Percentiles rank a stretch among this genome's conserved stretches.
Evolutionary conservation across 2,113 vertebrate genomes (phyloP).

Genomic region (Arizona elegans): DNA sequence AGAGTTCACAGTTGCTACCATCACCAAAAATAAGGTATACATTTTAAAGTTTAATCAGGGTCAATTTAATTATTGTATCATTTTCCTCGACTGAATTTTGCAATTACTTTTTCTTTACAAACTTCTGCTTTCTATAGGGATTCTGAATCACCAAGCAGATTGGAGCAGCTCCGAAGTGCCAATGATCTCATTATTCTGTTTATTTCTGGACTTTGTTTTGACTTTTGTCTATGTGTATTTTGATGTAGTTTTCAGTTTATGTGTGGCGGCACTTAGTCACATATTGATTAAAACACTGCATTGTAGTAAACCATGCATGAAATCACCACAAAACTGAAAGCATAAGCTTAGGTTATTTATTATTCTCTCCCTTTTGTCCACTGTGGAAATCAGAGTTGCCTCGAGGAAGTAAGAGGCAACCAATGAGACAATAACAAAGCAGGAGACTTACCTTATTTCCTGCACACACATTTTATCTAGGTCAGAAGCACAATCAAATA

Average conservation of each 20-base stretch:
- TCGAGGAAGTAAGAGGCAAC: background rate
- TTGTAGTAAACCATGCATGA: background rate
- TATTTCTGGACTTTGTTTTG: background rate
- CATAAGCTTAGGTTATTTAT: background rate
- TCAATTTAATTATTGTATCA: accelerated
- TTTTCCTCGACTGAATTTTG: accelerated
- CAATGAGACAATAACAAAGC: background rate
- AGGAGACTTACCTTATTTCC: background rate
- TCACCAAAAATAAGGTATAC: background rate
- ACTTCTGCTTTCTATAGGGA: background rate
- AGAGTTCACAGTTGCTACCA: background rate
- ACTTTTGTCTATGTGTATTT: background rate
- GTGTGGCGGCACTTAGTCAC: background rate
- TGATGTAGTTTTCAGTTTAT: background rate
- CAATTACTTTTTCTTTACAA: background rate
- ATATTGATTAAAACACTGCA: background rate
- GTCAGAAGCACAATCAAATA: constrained; percentile 35
- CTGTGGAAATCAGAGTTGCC: background rate
- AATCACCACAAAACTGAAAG: background rate
- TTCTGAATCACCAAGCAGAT: background rate
- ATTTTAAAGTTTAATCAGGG: background rate
- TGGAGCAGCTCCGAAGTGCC: background rate
- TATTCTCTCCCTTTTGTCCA: background rate
- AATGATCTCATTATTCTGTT: background rate
- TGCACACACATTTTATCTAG: constrained; percentile 29